Conservation (phyloP, 2,797 vertebrate species). For the Gymnothorax reevesii region DNA sequence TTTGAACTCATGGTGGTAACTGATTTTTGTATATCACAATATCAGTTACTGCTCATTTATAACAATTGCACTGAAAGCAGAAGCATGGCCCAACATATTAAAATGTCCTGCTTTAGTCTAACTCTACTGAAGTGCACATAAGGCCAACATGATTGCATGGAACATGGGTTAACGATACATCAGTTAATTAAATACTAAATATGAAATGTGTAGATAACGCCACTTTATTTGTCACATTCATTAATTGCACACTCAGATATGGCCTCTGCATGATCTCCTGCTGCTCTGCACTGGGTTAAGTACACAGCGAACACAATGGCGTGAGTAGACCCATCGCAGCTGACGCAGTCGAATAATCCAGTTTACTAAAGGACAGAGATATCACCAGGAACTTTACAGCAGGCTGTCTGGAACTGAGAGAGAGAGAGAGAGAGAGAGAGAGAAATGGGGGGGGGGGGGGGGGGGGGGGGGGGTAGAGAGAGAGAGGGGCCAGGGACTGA, state of each 20-base stretch:
- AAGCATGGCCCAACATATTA: too few species aligned
- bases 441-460: background rate
- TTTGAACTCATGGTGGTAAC: too few species aligned
- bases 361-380: background rate
- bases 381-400: background rate
- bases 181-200: background rate
- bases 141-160: background rate
- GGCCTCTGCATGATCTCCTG: background rate
- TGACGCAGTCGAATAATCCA: background rate
- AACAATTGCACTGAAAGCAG: too few species aligned
- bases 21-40: too few species aligned
- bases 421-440: background rate
- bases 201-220: background rate
- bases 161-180: background rate
- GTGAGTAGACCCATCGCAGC: background rate
- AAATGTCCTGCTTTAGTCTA: too few species aligned
- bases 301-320: background rate
- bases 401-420: background rate
- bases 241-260: background rate
- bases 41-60: too few species aligned
- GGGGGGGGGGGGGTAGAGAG: too few species aligned
- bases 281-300: background rate
- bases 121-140: background rate
- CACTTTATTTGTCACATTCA: background rate
- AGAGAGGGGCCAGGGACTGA: background rate